phyloP scores from a whole-genome alignment of 1,140 invertebrate species.

The Gryllus bimaculatus region DNA sequence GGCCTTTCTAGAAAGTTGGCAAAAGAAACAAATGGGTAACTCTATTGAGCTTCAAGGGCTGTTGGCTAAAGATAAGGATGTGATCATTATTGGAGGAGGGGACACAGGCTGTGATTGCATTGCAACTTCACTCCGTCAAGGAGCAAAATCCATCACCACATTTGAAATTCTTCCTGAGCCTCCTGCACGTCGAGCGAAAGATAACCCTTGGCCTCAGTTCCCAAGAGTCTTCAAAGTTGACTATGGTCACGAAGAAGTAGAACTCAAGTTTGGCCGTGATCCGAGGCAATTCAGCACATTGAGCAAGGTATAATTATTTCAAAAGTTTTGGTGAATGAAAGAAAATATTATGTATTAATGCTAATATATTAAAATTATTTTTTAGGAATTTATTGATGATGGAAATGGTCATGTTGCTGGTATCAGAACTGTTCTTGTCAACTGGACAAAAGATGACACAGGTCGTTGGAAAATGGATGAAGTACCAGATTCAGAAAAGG shows the following conservation, averaged over 20 bases:
- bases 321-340: neutral
- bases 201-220: constrained; percentile 98
- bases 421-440: constrained; percentile 79
- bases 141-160: constrained; percentile 89
- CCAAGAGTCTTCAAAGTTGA: constrained; percentile 94
- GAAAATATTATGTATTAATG: neutral
- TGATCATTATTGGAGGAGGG: constrained; percentile 95
- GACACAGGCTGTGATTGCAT: constrained; percentile 99
- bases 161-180: constrained; percentile 97
- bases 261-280: constrained; percentile 83
- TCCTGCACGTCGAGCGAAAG: constrained; percentile 59
- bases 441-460: constrained; percentile 87
- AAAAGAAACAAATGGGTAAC: constrained; percentile 85
- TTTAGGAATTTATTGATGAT: constrained; percentile 83
- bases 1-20: constrained; percentile 94
- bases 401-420: constrained; percentile 82
- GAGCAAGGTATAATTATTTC: constrained; percentile 53
- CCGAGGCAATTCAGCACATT: constrained; percentile 88
- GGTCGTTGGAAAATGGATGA: constrained; percentile 94
- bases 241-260: constrained; percentile 97
- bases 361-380: constrained; percentile 8
- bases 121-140: constrained; percentile 85
- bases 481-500: constrained; percentile 68
- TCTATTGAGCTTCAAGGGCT: constrained; percentile 44
- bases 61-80: constrained; percentile 86